Conservation (phyloP, 2,797 vertebrate genomes). For the Buphagus erythrorhynchus region DNA sequence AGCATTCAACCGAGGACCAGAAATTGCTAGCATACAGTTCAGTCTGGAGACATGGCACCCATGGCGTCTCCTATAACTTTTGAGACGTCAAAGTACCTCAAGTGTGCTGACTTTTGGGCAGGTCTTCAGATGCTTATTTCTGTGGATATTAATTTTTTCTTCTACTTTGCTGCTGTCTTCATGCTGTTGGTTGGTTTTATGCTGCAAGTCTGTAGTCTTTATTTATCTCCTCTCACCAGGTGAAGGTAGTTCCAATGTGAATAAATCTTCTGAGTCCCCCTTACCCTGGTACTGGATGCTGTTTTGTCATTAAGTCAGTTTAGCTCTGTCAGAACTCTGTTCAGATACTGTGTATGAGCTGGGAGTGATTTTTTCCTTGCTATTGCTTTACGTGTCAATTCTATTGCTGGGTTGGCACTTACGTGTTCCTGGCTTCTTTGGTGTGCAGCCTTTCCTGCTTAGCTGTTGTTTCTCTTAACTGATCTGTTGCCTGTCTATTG, state of each 20-base stretch:
- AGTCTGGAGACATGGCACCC: not conserved
- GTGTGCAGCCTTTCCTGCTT: not conserved
- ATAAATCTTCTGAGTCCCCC: not conserved
- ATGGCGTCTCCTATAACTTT: not conserved
- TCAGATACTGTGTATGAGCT: not conserved
- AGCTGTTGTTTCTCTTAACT: not conserved
- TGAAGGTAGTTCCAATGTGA: not conserved
- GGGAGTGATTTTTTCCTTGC: not conserved
- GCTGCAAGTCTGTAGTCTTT: not conserved
- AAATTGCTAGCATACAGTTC: not conserved
- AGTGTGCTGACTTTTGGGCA: not conserved
- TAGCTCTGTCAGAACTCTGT: not conserved
- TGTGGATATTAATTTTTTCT: not conserved
- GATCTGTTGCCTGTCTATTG: not conserved
- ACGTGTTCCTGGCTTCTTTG: not conserved
- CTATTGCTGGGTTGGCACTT: not conserved
- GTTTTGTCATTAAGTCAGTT: not conserved
- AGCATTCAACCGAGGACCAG: not conserved
- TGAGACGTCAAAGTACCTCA: not conserved
- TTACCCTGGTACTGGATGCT: not conserved
- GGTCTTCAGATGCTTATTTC: not conserved
- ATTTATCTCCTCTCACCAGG: not conserved
- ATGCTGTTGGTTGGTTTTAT: not conserved
- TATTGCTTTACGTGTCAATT: fast-evolving
- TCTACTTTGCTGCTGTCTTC: not conserved